Evolutionary conservation across 2,113 vertebrate genomes (phyloP).

Genomic region (Prochilodus magdalenae): DNA sequence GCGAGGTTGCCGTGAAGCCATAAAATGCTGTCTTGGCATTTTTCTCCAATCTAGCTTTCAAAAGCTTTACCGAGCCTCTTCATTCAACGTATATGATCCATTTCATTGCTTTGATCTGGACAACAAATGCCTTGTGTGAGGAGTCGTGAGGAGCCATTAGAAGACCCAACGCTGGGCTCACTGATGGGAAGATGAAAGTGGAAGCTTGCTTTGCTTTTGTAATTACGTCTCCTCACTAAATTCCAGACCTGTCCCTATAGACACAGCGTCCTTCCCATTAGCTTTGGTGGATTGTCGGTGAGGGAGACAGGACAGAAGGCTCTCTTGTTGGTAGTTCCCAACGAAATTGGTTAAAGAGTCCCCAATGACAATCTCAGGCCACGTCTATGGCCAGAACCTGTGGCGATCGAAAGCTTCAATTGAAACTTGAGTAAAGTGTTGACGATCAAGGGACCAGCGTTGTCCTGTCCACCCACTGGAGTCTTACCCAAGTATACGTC

Average conservation of each 20-base stretch:
- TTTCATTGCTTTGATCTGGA: constrained; percentile 14
- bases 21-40: not conserved
- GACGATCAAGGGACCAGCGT: too few relatives aligned
- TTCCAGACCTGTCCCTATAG: not conserved
- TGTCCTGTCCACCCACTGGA: too few relatives aligned
- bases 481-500: too few relatives aligned
- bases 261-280: not conserved
- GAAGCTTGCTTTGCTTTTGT: not conserved
- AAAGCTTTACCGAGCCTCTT: not conserved
- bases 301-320: not conserved
- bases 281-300: not conserved
- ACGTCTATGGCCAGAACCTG: not conserved
- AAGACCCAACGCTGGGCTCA: not conserved
- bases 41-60: not conserved
- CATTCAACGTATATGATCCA: not conserved
- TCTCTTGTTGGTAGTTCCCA: too few relatives aligned
- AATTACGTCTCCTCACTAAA: not conserved
- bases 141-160: not conserved
- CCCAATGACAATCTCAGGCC: not conserved
- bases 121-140: not conserved
- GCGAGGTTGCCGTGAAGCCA: not conserved
- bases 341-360: too few relatives aligned
- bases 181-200: not conserved
- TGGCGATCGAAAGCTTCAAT: too few relatives aligned
- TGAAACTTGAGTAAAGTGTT: too few relatives aligned